Percentiles rank a stretch among this genome's conserved stretches.
phyloP scores from a whole-genome alignment of 2,888 invertebrate species.

The Polietes domitor region DNA sequence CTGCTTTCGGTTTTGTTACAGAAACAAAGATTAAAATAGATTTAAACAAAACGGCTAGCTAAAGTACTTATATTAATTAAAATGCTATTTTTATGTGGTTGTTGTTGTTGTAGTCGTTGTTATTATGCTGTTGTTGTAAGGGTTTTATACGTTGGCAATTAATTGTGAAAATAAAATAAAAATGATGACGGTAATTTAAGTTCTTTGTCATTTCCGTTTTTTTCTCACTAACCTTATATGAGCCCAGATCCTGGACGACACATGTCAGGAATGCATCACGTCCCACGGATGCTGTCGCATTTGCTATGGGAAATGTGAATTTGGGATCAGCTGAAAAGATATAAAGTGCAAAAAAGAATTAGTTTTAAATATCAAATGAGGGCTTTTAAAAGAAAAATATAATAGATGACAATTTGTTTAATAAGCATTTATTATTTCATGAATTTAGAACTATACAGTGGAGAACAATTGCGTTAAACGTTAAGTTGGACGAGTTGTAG shows the following conservation, averaged over 20 bases:
- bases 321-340: constrained; percentile 84
- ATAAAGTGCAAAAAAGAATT: background rate
- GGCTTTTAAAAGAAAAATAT: no score
- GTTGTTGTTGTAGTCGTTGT: constrained; percentile 19
- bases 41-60: constrained; percentile 55
- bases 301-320: constrained; percentile 85
- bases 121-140: background rate
- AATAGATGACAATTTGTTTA: no score
- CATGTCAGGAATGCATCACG: constrained; percentile 86
- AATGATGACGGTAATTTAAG: constrained; percentile 26
- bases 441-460: no score
- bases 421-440: no score
- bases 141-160: background rate
- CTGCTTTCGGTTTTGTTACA: background rate
- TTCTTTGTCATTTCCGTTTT: background rate
- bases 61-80: constrained; percentile 67
- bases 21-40: constrained; percentile 53
- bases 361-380: background rate
- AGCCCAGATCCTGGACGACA: constrained; percentile 85
- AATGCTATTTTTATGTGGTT: constrained; percentile 27
- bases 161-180: constrained; percentile 8
- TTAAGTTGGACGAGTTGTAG: no score
- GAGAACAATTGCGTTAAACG: no score
- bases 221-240: constrained; percentile 84
- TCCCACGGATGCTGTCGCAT: constrained; percentile 86